These are phyloP conservation scores for Lepidurus packardi DNA, from an alignment of 1,140 invertebrate genomes.

Conservation along the genomic window DNA sequence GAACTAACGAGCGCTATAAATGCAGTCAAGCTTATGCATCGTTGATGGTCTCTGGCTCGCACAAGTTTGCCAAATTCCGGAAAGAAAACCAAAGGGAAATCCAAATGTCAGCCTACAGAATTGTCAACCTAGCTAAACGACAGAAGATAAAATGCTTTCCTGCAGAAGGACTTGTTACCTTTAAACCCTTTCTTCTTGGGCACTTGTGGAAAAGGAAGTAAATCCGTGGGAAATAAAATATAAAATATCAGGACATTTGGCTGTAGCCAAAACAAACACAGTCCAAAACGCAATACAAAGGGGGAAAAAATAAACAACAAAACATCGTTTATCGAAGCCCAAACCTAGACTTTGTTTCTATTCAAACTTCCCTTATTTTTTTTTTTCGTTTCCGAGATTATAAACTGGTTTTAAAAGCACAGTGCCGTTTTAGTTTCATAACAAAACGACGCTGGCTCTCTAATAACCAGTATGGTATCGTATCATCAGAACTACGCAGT, in stretches of 20 bases:
- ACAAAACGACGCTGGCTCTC: not conserved
- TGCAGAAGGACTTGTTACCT: slow-evolving; percentile 48
- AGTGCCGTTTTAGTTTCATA: not conserved
- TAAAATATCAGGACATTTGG: slow-evolving; percentile 19
- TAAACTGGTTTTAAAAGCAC: not conserved
- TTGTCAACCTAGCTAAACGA: slow-evolving; percentile 23
- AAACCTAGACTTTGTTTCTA: not conserved
- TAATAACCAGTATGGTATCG: not conserved
- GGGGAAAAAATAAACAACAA: not conserved
- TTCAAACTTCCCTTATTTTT: not conserved
- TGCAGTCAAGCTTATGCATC: slow-evolving; percentile 20
- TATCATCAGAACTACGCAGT: not conserved
- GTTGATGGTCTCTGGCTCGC: not conserved
- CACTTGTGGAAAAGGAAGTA: slow-evolving; percentile 42
- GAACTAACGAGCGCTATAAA: not conserved
- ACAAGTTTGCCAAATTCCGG: slow-evolving; percentile 15
- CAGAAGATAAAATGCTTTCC: slow-evolving; percentile 25
- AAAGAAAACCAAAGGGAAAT: slow-evolving; percentile 20
- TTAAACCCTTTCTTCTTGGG: slow-evolving; percentile 62
- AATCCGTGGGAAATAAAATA: slow-evolving; percentile 22
- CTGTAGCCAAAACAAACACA: slow-evolving; percentile 8
- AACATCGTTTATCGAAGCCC: not conserved
- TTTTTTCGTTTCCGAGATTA: not conserved
- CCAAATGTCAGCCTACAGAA: slow-evolving; percentile 6
- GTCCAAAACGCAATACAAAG: not conserved